Conservation (phyloP, 37 sponge, comb jelly and placozoan genomes). For the Agelas oroides region DNA sequence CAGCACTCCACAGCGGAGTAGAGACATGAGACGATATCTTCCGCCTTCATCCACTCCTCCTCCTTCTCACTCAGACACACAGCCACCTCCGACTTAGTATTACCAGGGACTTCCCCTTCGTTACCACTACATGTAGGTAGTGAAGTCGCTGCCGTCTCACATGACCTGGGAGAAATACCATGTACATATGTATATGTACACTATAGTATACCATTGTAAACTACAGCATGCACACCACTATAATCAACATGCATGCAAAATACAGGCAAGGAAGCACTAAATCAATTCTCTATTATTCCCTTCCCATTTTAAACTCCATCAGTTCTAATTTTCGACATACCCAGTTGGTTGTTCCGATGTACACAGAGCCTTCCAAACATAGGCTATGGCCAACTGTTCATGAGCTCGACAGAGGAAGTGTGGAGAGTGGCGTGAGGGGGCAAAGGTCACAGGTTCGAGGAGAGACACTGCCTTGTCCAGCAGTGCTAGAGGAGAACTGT, state of each 20-base stretch:
- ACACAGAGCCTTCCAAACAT: slow-evolving; percentile 39
- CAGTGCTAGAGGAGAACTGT: neutral
- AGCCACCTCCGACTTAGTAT: neutral
- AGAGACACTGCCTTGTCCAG: slow-evolving; percentile 10
- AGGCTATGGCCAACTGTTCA: slow-evolving; percentile 18
- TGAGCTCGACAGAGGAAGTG: neutral
- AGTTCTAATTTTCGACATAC: neutral
- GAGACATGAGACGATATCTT: neutral
- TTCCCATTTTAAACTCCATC: too few relatives aligned
- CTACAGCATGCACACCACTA: too few relatives aligned
- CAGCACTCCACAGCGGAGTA: slow-evolving; percentile 27
- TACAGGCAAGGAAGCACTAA: too few relatives aligned
- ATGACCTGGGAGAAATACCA: too few relatives aligned
- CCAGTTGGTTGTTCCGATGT: neutral
- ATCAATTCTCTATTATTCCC: too few relatives aligned
- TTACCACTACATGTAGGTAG: too few relatives aligned
- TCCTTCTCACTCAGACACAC: neutral
- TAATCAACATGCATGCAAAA: too few relatives aligned
- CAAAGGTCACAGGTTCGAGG: neutral
- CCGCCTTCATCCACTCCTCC: neutral
- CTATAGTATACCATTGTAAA: too few relatives aligned
- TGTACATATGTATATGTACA: too few relatives aligned
- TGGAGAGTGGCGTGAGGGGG: neutral
- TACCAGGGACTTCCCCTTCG: too few relatives aligned
- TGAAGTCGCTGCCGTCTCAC: too few relatives aligned